A percentile compares a stretch with the other conserved stretches of the same genome.
Evolutionary conservation across 1,140 invertebrate species (phyloP).

Genomic region (Medauroidea extradentata): DNA sequence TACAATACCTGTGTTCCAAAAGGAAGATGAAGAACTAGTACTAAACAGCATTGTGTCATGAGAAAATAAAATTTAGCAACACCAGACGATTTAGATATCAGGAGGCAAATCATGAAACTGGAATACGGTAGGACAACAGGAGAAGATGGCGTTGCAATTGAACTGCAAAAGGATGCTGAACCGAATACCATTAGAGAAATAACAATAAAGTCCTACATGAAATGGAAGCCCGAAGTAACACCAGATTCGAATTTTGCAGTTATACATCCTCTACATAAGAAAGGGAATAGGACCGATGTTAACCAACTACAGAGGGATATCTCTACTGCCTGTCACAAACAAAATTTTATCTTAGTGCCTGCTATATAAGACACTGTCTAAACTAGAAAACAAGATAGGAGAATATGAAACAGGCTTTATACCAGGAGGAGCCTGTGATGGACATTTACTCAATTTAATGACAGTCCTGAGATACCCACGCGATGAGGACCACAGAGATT

Average conservation of each 20-base stretch:
- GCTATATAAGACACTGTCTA: background rate
- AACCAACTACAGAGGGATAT: slow-evolving; percentile 17
- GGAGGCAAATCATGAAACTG: background rate
- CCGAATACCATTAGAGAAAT: background rate
- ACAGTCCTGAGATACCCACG: slow-evolving; percentile 1
- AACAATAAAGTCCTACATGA: background rate
- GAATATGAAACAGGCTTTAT: slow-evolving; percentile 11
- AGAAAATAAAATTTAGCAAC: background rate
- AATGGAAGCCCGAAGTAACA: slow-evolving; percentile 21
- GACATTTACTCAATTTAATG: slow-evolving; percentile 12
- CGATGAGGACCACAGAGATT: background rate
- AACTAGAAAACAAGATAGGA: slow-evolving; percentile 11
- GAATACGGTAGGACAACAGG: slow-evolving; percentile 8
- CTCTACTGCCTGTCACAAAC: slow-evolving; percentile 13
- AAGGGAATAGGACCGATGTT: slow-evolving; percentile 13
- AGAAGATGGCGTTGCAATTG: background rate
- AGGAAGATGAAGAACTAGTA: background rate
- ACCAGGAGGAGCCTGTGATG: slow-evolving; percentile 1
- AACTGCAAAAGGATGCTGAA: background rate
- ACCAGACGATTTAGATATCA: too few relatives aligned
- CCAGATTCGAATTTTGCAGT: slow-evolving; percentile 20
- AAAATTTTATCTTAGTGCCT: slow-evolving; percentile 16
- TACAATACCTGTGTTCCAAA: slow-evolving; percentile 2
- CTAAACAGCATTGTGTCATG: background rate
- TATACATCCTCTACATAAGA: slow-evolving; percentile 19